phyloP scores from a whole-genome alignment of 2,797 vertebrate species.

The Chiloscyllium punctatum region DNA sequence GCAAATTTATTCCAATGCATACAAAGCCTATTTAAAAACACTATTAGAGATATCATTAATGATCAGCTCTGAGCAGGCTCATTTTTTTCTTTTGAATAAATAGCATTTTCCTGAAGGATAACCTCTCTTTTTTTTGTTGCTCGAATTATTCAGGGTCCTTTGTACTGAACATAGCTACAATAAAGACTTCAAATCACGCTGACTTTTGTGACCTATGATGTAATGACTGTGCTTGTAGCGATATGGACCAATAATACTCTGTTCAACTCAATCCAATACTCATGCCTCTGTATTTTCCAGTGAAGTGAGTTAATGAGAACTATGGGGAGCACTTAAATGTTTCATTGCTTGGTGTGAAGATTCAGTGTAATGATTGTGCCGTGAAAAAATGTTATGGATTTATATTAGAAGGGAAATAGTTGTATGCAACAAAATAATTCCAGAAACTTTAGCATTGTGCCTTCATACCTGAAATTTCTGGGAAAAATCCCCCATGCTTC shows the following conservation, averaged over 20 bases:
- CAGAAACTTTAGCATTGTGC: background rate
- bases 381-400: background rate
- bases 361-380: background rate
- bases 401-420: constrained; percentile 39
- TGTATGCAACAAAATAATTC: background rate
- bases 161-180: background rate
- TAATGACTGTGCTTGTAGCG: background rate
- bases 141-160: constrained; percentile 12
- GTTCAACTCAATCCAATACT: background rate
- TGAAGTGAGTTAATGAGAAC: background rate
- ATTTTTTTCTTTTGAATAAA: background rate
- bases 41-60: background rate
- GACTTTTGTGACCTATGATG: background rate
- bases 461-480: background rate
- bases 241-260: background rate
- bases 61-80: background rate
- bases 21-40: background rate
- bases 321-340: background rate
- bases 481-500: background rate
- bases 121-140: background rate
- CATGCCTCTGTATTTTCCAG: background rate
- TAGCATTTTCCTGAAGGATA: background rate
- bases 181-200: background rate
- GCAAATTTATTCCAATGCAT: background rate
- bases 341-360: constrained; percentile 27